Conservation (phyloP, 2,888 invertebrate genomes). For the Macrostomum cliftonense region DNA sequence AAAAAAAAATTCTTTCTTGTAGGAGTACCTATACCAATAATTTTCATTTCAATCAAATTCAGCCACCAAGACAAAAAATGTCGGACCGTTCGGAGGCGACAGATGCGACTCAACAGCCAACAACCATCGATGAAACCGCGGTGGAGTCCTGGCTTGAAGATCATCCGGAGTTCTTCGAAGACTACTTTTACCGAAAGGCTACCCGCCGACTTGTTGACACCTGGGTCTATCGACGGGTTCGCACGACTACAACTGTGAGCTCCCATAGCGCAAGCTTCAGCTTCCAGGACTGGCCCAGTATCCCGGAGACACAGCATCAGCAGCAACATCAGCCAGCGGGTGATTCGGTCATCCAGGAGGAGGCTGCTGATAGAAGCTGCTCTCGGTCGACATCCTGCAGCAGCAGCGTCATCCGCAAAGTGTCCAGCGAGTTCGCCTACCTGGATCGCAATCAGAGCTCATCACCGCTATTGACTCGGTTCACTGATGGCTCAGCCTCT, state of each 20-base stretch:
- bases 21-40: no score
- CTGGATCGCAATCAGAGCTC: background rate
- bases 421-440: constrained; percentile 9
- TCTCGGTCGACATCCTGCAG: constrained; percentile 15
- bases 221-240: constrained; percentile 50
- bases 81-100: no score
- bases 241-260: constrained; percentile 3
- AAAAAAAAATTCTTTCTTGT: no score
- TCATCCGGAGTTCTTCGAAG: constrained; percentile 80
- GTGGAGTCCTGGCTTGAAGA: constrained; percentile 91
- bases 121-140: background rate
- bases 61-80: no score
- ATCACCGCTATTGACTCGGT: no score
- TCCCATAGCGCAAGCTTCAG: constrained; percentile 18
- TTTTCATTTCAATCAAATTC: no score
- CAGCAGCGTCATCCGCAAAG: constrained; percentile 22
- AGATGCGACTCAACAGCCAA: no score
- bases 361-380: background rate
- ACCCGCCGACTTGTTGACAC: constrained; percentile 75
- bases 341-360: constrained; percentile 12
- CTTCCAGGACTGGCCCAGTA: no score
- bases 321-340: constrained; percentile 14
- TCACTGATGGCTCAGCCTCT: no score
- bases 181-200: constrained; percentile 76
- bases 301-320: constrained; percentile 11